These are phyloP conservation scores for Unio delphinus DNA, from an alignment of 2,888 invertebrate species.

Conservation along the genomic window DNA sequence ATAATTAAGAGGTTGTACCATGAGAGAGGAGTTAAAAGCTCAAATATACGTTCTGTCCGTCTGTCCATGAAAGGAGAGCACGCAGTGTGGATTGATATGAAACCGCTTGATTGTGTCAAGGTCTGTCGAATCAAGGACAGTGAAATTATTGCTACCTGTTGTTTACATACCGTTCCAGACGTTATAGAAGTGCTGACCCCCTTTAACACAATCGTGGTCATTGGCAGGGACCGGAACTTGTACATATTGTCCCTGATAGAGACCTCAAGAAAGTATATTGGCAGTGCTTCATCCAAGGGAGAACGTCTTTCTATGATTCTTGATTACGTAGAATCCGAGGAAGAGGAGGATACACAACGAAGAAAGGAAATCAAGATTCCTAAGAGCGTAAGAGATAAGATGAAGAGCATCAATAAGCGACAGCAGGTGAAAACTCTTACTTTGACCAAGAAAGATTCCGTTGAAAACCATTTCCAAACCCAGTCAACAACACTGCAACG, in stretches of 20 bases:
- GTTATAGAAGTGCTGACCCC: slow-evolving; percentile 23
- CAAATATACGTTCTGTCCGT: slow-evolving; percentile 17
- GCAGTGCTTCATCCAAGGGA: slow-evolving; percentile 5
- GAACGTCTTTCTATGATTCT: slow-evolving; percentile 18
- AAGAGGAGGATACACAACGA: slow-evolving; percentile 2
- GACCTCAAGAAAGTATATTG: slow-evolving; percentile 9
- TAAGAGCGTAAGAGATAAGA: slow-evolving; percentile 13
- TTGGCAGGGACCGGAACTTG: slow-evolving; percentile 30
- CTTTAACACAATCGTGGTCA: slow-evolving; percentile 25
- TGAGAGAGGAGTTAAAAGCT: slow-evolving; percentile 5
- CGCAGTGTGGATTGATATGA: slow-evolving; percentile 29
- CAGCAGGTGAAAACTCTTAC: slow-evolving; percentile 28
- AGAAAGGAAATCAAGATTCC: slow-evolving; percentile 11
- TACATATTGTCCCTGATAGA: slow-evolving; percentile 28
- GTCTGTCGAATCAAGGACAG: slow-evolving; percentile 29
- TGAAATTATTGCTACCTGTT: slow-evolving; percentile 17
- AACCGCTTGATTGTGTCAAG: slow-evolving; percentile 26
- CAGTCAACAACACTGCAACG: too few relatives aligned
- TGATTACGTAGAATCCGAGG: background rate
- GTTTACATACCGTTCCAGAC: slow-evolving; percentile 32
- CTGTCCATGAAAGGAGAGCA: slow-evolving; percentile 30
- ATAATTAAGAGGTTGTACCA: slow-evolving; percentile 22
- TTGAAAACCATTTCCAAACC: too few relatives aligned
- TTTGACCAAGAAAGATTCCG: background rate
- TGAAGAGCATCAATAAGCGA: slow-evolving; percentile 25